These are phyloP conservation scores for Drosophila ezoana DNA, from an alignment of 2,888 invertebrate genomes.

Conservation along the genomic window DNA sequence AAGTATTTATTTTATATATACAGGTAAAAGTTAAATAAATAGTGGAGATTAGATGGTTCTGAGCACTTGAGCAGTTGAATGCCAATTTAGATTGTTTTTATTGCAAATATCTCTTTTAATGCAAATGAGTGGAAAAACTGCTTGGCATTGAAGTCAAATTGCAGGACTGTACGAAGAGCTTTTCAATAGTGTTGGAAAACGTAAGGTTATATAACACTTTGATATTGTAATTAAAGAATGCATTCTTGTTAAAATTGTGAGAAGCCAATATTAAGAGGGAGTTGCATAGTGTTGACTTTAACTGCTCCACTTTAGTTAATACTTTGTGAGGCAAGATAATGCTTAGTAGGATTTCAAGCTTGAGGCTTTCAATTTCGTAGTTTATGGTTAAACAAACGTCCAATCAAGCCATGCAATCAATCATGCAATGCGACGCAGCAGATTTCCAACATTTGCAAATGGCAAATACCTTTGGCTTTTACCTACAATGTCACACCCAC, in stretches of 20 bases:
- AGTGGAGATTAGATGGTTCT: slow-evolving; percentile 38
- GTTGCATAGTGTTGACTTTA: not conserved
- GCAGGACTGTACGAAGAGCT: not conserved
- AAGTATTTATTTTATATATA: slow-evolving; percentile 45
- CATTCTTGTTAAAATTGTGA: not conserved
- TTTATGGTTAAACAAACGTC: slow-evolving; percentile 14
- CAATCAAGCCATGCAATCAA: slow-evolving; percentile 57
- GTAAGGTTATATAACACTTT: not conserved
- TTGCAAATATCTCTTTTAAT: slow-evolving; percentile 7
- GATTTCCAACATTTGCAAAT: slow-evolving; percentile 43
- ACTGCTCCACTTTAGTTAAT: not conserved
- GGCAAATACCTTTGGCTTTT: slow-evolving; percentile 47
- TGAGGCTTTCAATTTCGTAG: slow-evolving; percentile 13
- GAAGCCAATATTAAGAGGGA: no score
- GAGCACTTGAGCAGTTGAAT: slow-evolving; percentile 22
- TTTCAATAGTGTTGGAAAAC: not conserved
- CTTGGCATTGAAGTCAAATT: no score
- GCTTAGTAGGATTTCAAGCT: not conserved
- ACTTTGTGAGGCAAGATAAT: no score
- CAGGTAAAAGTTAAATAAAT: slow-evolving; percentile 29
- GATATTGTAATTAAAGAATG: not conserved
- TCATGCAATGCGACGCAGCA: slow-evolving; percentile 57
- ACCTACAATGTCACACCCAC: slow-evolving; percentile 2
- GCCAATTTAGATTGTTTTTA: slow-evolving; percentile 22
- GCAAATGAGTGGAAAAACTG: slow-evolving; percentile 17